phyloP scores from a whole-genome alignment of 2,797 vertebrate species.

The Melopsittacus undulatus region DNA sequence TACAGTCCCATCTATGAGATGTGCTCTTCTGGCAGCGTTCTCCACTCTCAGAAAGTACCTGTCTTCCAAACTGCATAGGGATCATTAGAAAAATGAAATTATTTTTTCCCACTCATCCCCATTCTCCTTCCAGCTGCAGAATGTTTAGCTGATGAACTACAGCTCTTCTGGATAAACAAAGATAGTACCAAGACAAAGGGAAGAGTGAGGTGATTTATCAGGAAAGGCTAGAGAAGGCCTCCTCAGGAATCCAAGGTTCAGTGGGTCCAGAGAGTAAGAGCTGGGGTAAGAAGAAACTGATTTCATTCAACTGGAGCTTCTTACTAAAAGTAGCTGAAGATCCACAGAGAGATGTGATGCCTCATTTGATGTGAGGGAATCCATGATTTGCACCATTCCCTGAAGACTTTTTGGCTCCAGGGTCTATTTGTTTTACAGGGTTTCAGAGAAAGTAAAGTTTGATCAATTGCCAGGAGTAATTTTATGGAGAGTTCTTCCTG shows the following conservation, averaged over 20 bases:
- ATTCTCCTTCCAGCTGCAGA: slow-evolving; percentile 10
- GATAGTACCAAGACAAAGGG: background rate
- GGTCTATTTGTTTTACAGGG: slow-evolving; percentile 32
- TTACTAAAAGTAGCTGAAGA: background rate
- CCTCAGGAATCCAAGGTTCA: background rate
- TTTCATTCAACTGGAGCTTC: background rate
- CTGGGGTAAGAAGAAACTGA: background rate
- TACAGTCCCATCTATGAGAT: background rate
- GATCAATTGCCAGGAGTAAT: slow-evolving; percentile 31
- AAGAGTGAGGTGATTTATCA: background rate
- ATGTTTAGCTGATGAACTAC: background rate
- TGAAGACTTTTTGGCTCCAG: slow-evolving; percentile 26
- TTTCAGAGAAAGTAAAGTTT: slow-evolving; percentile 21
- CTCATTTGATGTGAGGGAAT: background rate
- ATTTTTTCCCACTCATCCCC: background rate
- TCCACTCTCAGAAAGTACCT: background rate
- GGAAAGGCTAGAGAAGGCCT: background rate
- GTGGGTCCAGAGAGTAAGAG: background rate
- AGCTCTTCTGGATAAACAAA: slow-evolving; percentile 20
- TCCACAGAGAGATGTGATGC: background rate
- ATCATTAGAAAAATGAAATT: background rate
- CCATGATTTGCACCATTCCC: slow-evolving; percentile 35
- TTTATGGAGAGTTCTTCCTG: background rate
- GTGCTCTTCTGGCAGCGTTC: background rate
- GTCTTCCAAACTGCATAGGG: background rate